These are phyloP conservation scores for Stenolophus ochropezus DNA, from an alignment of 2,888 invertebrate species.

Conservation along the genomic window DNA sequence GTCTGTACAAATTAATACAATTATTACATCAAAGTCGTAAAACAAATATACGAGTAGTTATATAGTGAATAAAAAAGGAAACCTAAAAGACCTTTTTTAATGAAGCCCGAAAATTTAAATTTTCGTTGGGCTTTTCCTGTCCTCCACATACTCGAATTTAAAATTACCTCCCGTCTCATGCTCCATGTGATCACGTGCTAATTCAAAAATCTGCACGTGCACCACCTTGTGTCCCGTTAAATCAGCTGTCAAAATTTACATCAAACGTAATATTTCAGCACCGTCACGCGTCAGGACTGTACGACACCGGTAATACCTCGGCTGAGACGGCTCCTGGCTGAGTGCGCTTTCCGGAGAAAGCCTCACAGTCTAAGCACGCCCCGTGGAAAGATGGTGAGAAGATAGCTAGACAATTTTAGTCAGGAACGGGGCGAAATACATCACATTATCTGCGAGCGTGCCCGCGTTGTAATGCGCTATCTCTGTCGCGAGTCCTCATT, in stretches of 20 bases:
- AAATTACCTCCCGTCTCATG: neutral
- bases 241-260: constrained; percentile 59
- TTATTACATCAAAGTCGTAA: no score
- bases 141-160: neutral
- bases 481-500: constrained; percentile 62
- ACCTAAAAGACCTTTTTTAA: neutral
- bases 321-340: constrained; percentile 4
- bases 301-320: constrained; percentile 49
- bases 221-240: constrained; percentile 53
- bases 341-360: neutral
- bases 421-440: constrained; percentile 58
- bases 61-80: neutral
- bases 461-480: constrained; percentile 45
- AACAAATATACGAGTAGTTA: neutral
- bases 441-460: constrained; percentile 60
- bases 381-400: constrained; percentile 46
- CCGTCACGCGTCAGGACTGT: constrained; percentile 46
- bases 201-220: constrained; percentile 53
- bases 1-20: no score
- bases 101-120: neutral
- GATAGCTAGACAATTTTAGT: constrained; percentile 61
- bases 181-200: constrained; percentile 43
- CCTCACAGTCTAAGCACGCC: constrained; percentile 45
- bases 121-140: neutral
- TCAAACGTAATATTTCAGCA: constrained; percentile 59